A percentile compares a stretch with the other conserved stretches of the same genome.
Evolutionary conservation across 2,888 invertebrate genomes (phyloP).

Genomic region (Catotricha subobsoleta): DNA sequence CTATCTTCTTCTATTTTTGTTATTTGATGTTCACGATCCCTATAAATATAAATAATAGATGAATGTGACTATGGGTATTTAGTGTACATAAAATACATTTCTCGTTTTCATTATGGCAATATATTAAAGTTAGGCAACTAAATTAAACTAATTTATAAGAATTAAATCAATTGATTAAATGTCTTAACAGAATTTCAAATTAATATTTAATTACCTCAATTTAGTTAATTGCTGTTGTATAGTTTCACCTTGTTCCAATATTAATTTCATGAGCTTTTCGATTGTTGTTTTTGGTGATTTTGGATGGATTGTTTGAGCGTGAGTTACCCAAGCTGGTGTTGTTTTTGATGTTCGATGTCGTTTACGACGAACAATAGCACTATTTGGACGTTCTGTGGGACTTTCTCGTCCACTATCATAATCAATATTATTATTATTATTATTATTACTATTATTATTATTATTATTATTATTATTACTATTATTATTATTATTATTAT

Average conservation of each 20-base stretch:
- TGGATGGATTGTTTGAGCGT: constrained; percentile 24
- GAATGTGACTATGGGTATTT: neutral
- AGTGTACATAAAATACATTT: too few relatives aligned
- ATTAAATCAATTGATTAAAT: constrained; percentile 1
- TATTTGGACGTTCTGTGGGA: constrained; percentile 21
- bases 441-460: constrained; percentile 6
- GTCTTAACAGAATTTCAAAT: neutral
- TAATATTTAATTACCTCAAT: constrained; percentile 17
- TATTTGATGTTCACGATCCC: constrained; percentile 61
- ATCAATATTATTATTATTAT: constrained; percentile 16
- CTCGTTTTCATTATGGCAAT: too few relatives aligned
- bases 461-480: constrained; percentile 1
- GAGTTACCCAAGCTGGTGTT: constrained; percentile 18
- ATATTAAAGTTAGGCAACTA: too few relatives aligned
- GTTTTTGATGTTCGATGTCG: constrained; percentile 17
- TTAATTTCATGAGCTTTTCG: constrained; percentile 35
- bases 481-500: neutral
- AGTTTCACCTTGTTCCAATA: constrained; percentile 39
- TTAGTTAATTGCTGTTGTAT: constrained; percentile 32
- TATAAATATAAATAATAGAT: constrained; percentile 17
- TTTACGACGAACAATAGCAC: constrained; percentile 23
- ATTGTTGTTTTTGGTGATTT: constrained; percentile 25
- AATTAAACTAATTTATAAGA: too few relatives aligned
- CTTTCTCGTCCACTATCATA: constrained; percentile 29
- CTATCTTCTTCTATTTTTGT: constrained; percentile 60